Evolutionary conservation across 1,140 invertebrate genomes (phyloP), one percentile per base, ranked within the genome.

Genomic region (Zaprionus kolodkinae): DNA sequence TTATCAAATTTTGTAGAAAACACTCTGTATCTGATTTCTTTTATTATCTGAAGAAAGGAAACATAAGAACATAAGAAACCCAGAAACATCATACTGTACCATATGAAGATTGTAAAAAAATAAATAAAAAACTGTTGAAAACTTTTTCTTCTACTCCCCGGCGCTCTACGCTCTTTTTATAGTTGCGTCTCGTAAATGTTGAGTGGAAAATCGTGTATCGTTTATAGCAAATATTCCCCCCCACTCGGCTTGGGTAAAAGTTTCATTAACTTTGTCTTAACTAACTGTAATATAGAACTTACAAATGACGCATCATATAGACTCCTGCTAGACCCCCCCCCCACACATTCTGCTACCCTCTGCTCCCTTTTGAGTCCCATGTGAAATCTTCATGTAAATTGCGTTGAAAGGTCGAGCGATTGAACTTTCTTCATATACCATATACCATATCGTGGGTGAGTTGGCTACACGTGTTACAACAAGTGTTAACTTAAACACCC

Each of bases 401-500:
- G 84, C 78, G 84, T 71, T 89, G 81, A 88, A 89, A 89, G 84
- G 85, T 88, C 65, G 40, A 62, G 43, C 52, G 65, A 64, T 76
- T 65, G 64, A 81, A 85, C 78, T 81, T 78, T 64, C 60, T 68
- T 73, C 79, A 78, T 66, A 62, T 57, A 50, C 10, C 45, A 17
- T 25, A 25, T 43, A 38, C 13, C 4, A 25, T 9, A 21, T 21
- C 21, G 45, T 30, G 45, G 21, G 45, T 17, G 38, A 45, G 30
- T 52, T 56, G 50, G 21, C 48, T 38, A 72, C 73, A 76, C 70
- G 63, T 76, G 69, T 63, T 69, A 73, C 66, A 80, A 87, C 84
- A 88, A 88, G 84, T 88, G 84, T 84, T 89, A 87, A 87, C 60
- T 77, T 70, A 83, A 74, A 72, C 72, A 74, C 77, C 64, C 78